A percentile compares a stretch with the other conserved stretches of the same genome.
Conservation (phyloP, 1,140 invertebrate genomes). For the Metaphire vulgaris region DNA sequence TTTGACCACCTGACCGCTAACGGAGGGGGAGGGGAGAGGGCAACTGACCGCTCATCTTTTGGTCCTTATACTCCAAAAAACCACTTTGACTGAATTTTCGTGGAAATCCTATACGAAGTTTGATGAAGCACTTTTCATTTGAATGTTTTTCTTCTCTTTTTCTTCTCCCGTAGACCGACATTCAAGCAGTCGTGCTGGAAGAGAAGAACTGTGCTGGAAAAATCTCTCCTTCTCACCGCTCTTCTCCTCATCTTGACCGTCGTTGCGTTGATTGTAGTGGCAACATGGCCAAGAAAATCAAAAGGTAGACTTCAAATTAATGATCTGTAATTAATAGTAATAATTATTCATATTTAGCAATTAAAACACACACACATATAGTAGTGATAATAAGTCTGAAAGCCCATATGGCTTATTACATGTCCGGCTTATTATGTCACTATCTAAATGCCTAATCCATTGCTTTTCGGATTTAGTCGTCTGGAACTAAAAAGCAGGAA, state of each 20-base stretch:
- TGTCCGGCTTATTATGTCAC: no score
- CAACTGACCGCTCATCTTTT: not conserved
- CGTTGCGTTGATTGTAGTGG: not conserved
- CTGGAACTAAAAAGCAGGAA: no score
- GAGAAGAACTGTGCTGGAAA: not conserved
- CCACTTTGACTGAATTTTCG: not conserved
- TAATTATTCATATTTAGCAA: no score
- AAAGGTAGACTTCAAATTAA: no score
- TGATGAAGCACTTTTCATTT: not conserved
- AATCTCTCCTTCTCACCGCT: not conserved
- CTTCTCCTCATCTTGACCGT: not conserved
- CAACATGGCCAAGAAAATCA: not conserved
- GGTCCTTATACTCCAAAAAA: not conserved
- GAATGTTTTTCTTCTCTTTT: not conserved
- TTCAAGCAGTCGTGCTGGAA: constrained; percentile 10
- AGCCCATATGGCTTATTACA: no score
- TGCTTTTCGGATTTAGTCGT: no score
- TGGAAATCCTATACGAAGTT: not conserved
- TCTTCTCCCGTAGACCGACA: not conserved
- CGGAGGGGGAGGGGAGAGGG: not conserved
- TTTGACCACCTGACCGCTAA: not conserved
- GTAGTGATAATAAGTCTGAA: no score
- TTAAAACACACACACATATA: no score
- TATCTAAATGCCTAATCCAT: no score
- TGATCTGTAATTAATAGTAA: no score